Evolutionary conservation across 2,797 vertebrate species (phyloP).

Genomic region (Hipposideros larvatus): DNA sequence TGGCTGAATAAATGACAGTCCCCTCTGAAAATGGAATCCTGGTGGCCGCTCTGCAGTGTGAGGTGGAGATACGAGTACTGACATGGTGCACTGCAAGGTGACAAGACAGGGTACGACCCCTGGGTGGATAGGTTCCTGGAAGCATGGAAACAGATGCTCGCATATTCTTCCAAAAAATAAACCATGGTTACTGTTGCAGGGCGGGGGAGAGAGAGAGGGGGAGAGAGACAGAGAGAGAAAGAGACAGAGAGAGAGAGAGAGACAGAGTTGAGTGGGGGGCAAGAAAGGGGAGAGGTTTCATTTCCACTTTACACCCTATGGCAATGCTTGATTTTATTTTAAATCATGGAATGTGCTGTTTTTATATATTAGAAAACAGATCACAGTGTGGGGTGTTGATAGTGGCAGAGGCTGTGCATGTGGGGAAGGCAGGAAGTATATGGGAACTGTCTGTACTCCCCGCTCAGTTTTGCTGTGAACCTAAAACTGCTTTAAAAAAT

Average conservation of each 20-base stretch:
- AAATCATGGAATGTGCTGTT: neutral
- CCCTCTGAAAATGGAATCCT: neutral
- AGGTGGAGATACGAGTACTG: accelerated
- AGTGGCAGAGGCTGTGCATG: accelerated
- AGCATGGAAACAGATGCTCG: neutral
- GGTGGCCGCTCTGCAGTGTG: neutral
- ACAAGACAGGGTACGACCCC: accelerated
- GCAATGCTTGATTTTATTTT: neutral
- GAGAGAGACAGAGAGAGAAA: no score
- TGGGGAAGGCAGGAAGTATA: no score
- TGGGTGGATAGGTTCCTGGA: neutral
- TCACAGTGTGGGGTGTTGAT: neutral
- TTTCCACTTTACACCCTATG: neutral
- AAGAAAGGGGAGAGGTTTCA: neutral
- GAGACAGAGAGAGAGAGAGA: no score
- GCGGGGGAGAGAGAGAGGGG: no score
- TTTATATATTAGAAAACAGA: neutral
- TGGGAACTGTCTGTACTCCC: neutral
- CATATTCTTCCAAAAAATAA: neutral
- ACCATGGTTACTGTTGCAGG: neutral
- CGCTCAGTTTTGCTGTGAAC: neutral
- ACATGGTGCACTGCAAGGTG: accelerated
- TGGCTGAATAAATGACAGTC: neutral
- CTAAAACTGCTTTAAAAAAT: slow-evolving; percentile 28
- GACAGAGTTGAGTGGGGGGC: no score